phyloP scores from a whole-genome alignment of 2,797 vertebrate genomes.

The Gymnothorax reevesii region DNA sequence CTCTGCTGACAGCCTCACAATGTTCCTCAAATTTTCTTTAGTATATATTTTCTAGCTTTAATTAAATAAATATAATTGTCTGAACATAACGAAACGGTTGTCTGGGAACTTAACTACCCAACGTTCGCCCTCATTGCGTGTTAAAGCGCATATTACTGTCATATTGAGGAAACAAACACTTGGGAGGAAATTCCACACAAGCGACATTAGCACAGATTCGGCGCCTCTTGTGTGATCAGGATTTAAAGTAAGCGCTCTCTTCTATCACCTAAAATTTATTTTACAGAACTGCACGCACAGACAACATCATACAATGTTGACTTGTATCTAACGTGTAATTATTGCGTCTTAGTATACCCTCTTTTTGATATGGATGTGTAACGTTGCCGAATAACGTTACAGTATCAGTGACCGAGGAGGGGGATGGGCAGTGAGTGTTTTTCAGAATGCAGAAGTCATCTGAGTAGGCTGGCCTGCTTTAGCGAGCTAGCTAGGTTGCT shows the following conservation, averaged over 20 bases:
- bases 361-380: constrained; percentile 7
- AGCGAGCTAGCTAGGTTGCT: background rate
- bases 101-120: constrained; percentile 65
- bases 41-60: constrained; percentile 66
- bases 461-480: constrained; percentile 2
- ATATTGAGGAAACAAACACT: constrained; percentile 62
- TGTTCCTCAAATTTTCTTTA: constrained; percentile 79
- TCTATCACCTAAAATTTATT: constrained; percentile 42
- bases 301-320: background rate
- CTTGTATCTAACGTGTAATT: background rate
- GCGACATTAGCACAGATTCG: constrained; percentile 69
- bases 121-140: constrained; percentile 56
- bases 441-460: constrained; percentile 42
- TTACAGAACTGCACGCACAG: constrained; percentile 60
- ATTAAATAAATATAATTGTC: constrained; percentile 52
- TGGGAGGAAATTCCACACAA: constrained; percentile 79
- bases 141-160: constrained; percentile 71
- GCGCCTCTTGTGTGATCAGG: constrained; percentile 70
- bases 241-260: constrained; percentile 71
- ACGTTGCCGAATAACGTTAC: constrained; percentile 26
- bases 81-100: constrained; percentile 62
- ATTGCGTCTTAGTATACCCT: background rate
- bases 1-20: constrained; percentile 84
- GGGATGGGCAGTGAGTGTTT: constrained; percentile 72
- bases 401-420: constrained; percentile 24